Evolutionary conservation across 1,140 invertebrate species (phyloP).

Genomic region (Drosophila rufa): DNA sequence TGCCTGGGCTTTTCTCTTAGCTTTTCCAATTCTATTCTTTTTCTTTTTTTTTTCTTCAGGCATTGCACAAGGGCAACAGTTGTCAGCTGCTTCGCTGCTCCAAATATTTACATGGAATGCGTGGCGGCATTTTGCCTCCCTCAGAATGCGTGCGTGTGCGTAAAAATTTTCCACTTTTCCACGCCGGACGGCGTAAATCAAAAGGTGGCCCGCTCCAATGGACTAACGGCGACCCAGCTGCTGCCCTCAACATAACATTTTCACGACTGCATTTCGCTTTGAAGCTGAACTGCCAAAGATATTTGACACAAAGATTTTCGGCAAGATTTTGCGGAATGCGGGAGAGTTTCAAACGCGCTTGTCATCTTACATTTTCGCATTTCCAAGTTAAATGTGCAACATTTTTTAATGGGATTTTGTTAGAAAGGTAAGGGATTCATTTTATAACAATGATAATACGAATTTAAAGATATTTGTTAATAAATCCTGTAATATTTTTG

Average conservation of each 20-base stretch:
- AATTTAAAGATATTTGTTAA: not conserved
- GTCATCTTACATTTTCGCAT: constrained; percentile 5
- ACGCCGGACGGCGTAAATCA: constrained; percentile 75
- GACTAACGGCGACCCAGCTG: not conserved
- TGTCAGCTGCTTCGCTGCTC: constrained; percentile 61
- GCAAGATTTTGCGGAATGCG: constrained; percentile 46
- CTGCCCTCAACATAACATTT: constrained; percentile 6
- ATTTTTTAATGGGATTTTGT: not conserved
- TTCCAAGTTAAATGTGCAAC: not conserved
- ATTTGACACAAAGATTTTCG: constrained; percentile 57
- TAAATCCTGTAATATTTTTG: not conserved
- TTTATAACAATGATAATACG: not conserved
- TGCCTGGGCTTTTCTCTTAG: constrained; percentile 33
- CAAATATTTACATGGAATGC: constrained; percentile 79
- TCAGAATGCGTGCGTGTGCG: constrained; percentile 42
- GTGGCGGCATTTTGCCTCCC: constrained; percentile 33
- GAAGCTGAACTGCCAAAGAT: constrained; percentile 67
- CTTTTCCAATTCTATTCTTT: constrained; percentile 2
- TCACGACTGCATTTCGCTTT: constrained; percentile 64
- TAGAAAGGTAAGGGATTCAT: not conserved
- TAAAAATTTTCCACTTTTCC: constrained; percentile 78
- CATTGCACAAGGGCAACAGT: constrained; percentile 78
- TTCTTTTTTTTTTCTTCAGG: constrained; percentile 11
- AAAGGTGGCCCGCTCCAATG: constrained; percentile 41
- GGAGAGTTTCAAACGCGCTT: constrained; percentile 14